Evolutionary conservation across 1,140 invertebrate genomes (phyloP).

Genomic region (Caenorhabditis latens): DNA sequence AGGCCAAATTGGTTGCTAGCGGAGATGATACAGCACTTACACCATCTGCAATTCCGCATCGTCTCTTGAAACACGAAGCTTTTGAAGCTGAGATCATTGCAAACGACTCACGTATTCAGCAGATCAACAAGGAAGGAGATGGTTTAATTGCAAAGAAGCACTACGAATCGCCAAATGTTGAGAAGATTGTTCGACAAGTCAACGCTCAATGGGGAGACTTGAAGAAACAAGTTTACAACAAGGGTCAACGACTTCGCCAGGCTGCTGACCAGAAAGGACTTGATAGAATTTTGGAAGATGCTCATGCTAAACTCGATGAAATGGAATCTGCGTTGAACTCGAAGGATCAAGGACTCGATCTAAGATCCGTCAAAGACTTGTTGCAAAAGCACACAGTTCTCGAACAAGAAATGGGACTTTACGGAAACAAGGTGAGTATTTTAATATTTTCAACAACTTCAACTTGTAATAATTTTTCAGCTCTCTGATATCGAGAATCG

Average conservation of each 20-base stretch:
- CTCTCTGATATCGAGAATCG: conserved; percentile 74
- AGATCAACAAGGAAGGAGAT: conserved; percentile 84
- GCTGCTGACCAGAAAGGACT: conserved; percentile 82
- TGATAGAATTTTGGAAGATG: conserved; percentile 83
- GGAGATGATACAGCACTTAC: conserved; percentile 91
- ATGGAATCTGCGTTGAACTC: conserved; percentile 82
- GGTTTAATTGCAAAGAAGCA: conserved; percentile 84
- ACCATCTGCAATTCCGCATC: conserved; percentile 90
- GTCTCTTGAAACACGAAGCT: conserved; percentile 96
- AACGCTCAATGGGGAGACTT: conserved; percentile 64
- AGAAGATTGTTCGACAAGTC: conserved; percentile 80
- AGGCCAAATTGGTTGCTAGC: conserved; percentile 84
- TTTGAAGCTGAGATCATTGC: conserved; percentile 93
- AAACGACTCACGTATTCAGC: conserved; percentile 88
- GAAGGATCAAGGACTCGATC: conserved; percentile 84
- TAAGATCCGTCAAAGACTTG: conserved; percentile 89
- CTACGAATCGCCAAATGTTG: conserved; percentile 83
- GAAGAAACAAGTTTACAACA: conserved; percentile 82
- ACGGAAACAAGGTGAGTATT: conserved; percentile 84
- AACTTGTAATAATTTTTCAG: background rate
- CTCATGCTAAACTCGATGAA: conserved; percentile 85
- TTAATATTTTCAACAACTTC: background rate
- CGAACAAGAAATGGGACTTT: conserved; percentile 86
- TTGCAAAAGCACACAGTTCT: conserved; percentile 88
- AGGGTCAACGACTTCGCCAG: conserved; percentile 86